These are phyloP conservation scores for Drosophila nr. perissopoda DNA, from an alignment of 2,888 invertebrate species.

Conservation along the genomic window DNA sequence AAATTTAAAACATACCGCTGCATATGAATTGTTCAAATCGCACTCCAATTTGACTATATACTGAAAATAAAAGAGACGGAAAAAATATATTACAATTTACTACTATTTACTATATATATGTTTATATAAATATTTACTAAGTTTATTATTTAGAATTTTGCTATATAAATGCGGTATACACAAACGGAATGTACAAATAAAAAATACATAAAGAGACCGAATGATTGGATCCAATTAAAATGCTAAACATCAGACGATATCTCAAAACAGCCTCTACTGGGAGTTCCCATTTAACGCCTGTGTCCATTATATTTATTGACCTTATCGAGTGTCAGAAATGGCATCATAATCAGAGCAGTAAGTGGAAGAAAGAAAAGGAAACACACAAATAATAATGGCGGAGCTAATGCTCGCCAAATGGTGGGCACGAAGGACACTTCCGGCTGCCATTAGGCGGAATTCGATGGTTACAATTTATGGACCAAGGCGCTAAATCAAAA, in stretches of 20 bases:
- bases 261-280: neutral
- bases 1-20: constrained; percentile 52
- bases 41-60: constrained; percentile 18
- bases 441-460: constrained; percentile 38
- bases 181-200: constrained; percentile 35
- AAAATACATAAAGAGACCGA: constrained; percentile 18
- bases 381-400: constrained; percentile 27
- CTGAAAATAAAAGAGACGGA: constrained; percentile 46
- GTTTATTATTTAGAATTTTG: neutral
- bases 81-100: constrained; percentile 34
- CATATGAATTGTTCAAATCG: constrained; percentile 26
- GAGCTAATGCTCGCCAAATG: constrained; percentile 35
- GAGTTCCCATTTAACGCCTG: constrained; percentile 16
- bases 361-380: constrained; percentile 15
- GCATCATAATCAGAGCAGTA: constrained; percentile 58
- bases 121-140: neutral
- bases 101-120: neutral
- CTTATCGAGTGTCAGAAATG: constrained; percentile 70
- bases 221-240: constrained; percentile 35
- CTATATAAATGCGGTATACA: constrained; percentile 5
- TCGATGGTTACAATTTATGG: constrained; percentile 53
- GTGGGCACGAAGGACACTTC: constrained; percentile 45
- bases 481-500: constrained; percentile 56
- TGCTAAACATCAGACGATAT: constrained; percentile 5
- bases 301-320: constrained; percentile 63